Percentiles rank a stretch among this genome's conserved stretches.
phyloP scores from a whole-genome alignment of 2,888 invertebrate species.

The Anarsia innoxiella region DNA sequence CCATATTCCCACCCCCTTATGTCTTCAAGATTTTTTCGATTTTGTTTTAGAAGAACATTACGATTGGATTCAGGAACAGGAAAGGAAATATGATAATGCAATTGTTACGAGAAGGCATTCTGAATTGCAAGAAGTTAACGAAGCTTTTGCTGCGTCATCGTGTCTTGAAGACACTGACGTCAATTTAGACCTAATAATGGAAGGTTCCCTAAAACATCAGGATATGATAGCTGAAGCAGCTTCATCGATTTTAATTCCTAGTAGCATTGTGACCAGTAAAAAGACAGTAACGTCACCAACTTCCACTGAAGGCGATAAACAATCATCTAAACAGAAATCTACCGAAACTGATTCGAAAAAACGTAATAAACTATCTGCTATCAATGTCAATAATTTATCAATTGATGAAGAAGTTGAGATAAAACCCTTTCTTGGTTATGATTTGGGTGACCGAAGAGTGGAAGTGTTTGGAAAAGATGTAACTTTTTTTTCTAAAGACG shows the following conservation, averaged over 20 bases:
- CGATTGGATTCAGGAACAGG: conserved; percentile 63
- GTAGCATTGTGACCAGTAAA: conserved; percentile 15
- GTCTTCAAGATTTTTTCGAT: conserved; percentile 72
- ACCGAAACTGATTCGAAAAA: background rate
- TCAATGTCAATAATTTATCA: background rate
- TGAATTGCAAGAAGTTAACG: conserved; percentile 31
- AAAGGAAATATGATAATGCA: conserved; percentile 45
- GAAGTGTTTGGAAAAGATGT: conserved; percentile 62
- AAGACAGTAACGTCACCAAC: conserved; percentile 27
- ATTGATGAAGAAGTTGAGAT: conserved; percentile 15
- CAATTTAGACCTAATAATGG: conserved; percentile 50
- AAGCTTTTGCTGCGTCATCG: conserved; percentile 32
- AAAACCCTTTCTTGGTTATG: conserved; percentile 54
- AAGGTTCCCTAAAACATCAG: conserved; percentile 59
- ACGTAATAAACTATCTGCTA: background rate
- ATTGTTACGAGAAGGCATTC: conserved; percentile 32
- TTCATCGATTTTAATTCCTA: too few relatives aligned
- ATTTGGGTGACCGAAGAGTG: conserved; percentile 57
- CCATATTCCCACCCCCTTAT: conserved; percentile 65
- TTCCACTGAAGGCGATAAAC: conserved; percentile 33
- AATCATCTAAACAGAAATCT: conserved; percentile 39
- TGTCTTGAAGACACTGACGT: conserved; percentile 48
- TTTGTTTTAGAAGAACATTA: conserved; percentile 65
- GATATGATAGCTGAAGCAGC: too few relatives aligned
- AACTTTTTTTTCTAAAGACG: conserved; percentile 56